phyloP scores from a whole-genome alignment of 2,888 invertebrate species.

The Julus scandinavius region DNA sequence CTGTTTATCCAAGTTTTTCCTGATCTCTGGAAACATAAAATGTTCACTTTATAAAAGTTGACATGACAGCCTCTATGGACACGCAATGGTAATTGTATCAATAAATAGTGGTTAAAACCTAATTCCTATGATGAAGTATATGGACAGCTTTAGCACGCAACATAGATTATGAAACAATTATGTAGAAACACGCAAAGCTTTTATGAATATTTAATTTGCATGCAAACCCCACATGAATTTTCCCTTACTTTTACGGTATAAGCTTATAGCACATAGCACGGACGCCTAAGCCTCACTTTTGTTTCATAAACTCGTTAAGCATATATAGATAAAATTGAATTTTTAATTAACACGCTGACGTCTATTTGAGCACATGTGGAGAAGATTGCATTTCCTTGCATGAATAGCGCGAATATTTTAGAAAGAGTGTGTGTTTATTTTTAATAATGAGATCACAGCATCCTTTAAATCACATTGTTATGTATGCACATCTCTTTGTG shows the following conservation, averaged over 20 bases:
- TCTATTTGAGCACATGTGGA: conserved; percentile 24
- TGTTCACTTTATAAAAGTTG: conserved; percentile 36
- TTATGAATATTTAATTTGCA: conserved; percentile 43
- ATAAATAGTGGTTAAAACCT: conserved; percentile 45
- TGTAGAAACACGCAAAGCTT: conserved; percentile 47
- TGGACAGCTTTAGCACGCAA: conserved; percentile 44
- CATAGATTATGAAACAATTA: conserved; percentile 50
- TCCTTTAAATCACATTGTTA: conserved; percentile 43
- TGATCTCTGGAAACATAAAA: conserved; percentile 34
- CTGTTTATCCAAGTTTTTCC: not conserved
- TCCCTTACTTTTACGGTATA: not conserved
- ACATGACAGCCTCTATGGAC: conserved; percentile 31
- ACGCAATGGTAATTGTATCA: conserved; percentile 43
- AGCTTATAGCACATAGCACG: not conserved
- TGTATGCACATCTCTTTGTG: conserved; percentile 9
- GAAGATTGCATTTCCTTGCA: conserved; percentile 37
- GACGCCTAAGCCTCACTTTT: not conserved
- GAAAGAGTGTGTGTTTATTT: conserved; percentile 8
- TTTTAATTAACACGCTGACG: conserved; percentile 45
- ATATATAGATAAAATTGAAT: conserved; percentile 51
- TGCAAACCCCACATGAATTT: conserved; percentile 42
- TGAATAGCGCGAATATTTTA: not conserved
- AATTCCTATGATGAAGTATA: conserved; percentile 45
- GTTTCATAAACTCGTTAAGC: conserved; percentile 48
- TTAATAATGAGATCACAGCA: conserved; percentile 35